Evolutionary conservation across 2,113 vertebrate species (phyloP).

Genomic region (Lota lota): DNA sequence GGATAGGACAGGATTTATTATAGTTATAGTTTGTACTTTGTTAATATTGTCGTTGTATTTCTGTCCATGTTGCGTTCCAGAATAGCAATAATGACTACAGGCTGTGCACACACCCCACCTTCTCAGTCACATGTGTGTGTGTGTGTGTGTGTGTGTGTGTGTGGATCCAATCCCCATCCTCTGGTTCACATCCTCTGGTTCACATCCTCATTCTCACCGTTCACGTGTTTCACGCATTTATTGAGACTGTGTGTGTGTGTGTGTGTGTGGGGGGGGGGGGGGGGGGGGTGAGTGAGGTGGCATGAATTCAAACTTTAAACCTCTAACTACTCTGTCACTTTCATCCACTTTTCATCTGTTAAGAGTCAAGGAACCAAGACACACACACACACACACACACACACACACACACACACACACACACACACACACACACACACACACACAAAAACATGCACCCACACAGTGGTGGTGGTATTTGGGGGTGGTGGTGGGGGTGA

Average conservation of each 20-base stretch:
- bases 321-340: neutral
- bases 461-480: no score
- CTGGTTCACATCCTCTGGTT: no score
- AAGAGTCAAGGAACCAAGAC: neutral
- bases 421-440: neutral
- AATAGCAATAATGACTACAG: neutral
- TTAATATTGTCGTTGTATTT: neutral
- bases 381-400: neutral
- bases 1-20: no score
- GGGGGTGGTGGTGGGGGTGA: no score
- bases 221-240: no score
- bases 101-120: neutral
- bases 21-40: neutral
- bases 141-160: no score
- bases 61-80: neutral
- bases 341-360: neutral
- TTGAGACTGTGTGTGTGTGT: neutral
- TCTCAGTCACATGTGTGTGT: slow-evolving; percentile 43
- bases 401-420: neutral
- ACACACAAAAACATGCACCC: neutral
- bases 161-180: no score
- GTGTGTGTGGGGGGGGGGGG: neutral
- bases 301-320: neutral
- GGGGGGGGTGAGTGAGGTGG: neutral
- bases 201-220: no score